Evolutionary conservation across 2,113 vertebrate species (phyloP).

Genomic region (Diphyllodes magnificus): DNA sequence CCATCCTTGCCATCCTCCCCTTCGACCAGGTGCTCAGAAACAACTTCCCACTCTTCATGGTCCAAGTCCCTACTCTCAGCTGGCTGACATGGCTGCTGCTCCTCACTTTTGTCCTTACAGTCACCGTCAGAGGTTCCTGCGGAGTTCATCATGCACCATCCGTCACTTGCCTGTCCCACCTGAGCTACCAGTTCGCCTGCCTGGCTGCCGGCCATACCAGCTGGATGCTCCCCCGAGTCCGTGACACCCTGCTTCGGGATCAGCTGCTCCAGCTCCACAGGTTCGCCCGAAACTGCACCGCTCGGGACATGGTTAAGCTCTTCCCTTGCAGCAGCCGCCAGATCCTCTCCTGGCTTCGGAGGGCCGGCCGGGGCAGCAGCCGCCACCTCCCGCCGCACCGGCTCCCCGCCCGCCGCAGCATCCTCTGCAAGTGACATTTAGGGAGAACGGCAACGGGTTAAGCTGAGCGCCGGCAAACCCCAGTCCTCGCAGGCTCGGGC

Average conservation of each 20-base stretch:
- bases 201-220: not conserved
- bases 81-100: not conserved
- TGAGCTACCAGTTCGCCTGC: not conserved
- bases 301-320: not conserved
- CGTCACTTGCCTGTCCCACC: not conserved
- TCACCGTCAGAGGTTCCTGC: not conserved
- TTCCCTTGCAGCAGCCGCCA: not conserved
- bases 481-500: accelerated
- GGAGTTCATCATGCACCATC: not conserved
- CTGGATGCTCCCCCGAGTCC: not conserved
- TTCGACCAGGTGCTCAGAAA: conserved; percentile 49
- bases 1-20: not conserved
- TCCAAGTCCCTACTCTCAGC: not conserved
- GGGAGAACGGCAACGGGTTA: not conserved
- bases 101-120: not conserved
- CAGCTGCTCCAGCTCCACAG: not conserved
- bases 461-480: not conserved
- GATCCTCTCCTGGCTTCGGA: not conserved
- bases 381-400: not conserved
- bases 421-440: not conserved
- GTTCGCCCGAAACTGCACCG: not conserved
- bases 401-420: not conserved
- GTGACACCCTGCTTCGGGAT: not conserved
- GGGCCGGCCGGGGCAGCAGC: not conserved
- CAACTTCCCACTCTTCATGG: conserved; percentile 62